phyloP scores from a whole-genome alignment of 2,113 vertebrate species.

The Macquaria ambigua region DNA sequence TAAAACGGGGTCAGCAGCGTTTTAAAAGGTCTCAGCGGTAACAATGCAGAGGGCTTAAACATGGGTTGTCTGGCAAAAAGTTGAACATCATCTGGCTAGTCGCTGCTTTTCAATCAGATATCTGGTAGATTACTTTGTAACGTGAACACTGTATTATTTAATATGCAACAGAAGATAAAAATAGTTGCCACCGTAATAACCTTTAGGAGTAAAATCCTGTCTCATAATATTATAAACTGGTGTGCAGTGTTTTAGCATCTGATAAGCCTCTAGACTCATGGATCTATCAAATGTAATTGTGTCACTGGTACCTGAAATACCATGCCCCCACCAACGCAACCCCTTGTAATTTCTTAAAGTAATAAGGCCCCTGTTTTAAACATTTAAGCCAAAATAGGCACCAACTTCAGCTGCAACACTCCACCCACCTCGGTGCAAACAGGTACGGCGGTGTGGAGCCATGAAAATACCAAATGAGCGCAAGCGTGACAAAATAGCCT shows the following conservation, averaged over 20 bases:
- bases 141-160: too few species aligned
- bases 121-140: neutral
- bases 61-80: neutral
- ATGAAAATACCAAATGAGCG: neutral
- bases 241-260: neutral
- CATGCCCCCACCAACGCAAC: too few species aligned
- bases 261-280: neutral
- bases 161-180: too few species aligned
- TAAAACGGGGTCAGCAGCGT: too few species aligned
- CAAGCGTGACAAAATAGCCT: neutral
- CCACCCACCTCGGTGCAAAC: neutral
- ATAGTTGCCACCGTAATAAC: neutral
- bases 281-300: neutral
- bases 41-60: neutral
- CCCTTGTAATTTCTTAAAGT: too few species aligned
- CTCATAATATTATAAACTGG: neutral
- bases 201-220: neutral
- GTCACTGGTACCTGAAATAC: neutral
- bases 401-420: neutral
- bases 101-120: neutral
- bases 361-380: neutral
- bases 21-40: too few species aligned
- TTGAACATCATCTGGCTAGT: neutral
- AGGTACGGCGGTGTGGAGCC: too few species aligned
- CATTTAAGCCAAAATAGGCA: too few species aligned